These are phyloP conservation scores for Platysteira castanea DNA, from an alignment of 2,113 vertebrate genomes.

Conservation along the genomic window DNA sequence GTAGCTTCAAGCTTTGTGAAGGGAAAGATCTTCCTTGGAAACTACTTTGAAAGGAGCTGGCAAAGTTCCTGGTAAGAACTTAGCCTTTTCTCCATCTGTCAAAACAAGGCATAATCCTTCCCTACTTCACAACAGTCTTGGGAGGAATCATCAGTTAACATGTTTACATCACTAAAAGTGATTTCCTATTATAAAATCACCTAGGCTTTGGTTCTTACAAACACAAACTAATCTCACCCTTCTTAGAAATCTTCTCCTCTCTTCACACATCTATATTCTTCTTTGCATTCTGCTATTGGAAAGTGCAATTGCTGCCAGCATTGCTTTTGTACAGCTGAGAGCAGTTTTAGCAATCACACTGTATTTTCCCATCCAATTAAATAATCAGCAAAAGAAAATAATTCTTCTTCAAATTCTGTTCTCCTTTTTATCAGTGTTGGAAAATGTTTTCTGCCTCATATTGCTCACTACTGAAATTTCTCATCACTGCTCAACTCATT, in stretches of 20 bases:
- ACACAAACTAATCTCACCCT: background rate
- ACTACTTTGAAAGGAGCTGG: constrained; percentile 38
- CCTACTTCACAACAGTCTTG: background rate
- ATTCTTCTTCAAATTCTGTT: background rate
- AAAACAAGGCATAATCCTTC: constrained; percentile 28
- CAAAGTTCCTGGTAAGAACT: constrained; percentile 18
- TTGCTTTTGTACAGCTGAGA: background rate
- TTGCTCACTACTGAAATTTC: background rate
- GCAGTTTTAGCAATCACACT: background rate
- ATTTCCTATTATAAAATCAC: constrained; percentile 17
- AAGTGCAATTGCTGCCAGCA: background rate
- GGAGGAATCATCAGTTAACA: background rate
- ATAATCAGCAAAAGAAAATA: background rate
- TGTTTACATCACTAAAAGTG: background rate
- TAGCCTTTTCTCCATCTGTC: constrained; percentile 38
- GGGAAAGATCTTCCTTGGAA: constrained; percentile 6
- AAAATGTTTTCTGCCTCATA: background rate
- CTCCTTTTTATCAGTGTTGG: background rate
- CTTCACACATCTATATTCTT: background rate
- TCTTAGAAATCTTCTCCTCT: background rate
- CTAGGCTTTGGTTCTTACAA: background rate
- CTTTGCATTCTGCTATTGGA: background rate
- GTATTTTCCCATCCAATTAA: background rate
- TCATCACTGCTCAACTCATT: background rate
- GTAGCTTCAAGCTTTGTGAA: background rate